phyloP scores from a whole-genome alignment of 2,888 invertebrate genomes.

The Chaitophorus viminalis region DNA sequence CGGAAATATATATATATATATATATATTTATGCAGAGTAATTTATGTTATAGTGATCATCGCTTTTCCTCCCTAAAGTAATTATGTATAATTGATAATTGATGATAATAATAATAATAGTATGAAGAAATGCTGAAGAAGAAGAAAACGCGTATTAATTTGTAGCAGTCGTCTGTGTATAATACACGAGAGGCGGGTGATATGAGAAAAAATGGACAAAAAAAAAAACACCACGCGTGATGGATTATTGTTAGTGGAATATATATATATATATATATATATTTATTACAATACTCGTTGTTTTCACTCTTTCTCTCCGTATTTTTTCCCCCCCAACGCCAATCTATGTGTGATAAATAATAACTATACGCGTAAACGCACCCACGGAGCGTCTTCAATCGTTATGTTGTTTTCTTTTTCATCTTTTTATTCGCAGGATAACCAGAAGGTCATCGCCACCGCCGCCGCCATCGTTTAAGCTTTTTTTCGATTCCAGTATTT shows the following conservation, averaged over 20 bases:
- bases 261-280: too few relatives aligned
- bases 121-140: not conserved
- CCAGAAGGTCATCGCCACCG: conserved; percentile 13
- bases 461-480: not conserved
- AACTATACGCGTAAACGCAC: conserved; percentile 41
- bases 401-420: not conserved
- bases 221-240: conserved; percentile 34
- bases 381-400: conserved; percentile 1
- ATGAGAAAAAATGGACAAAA: not conserved
- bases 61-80: not conserved
- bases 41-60: not conserved
- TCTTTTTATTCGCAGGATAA: not conserved
- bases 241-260: conserved; percentile 46
- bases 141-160: not conserved
- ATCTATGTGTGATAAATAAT: conserved; percentile 51
- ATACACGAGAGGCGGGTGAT: not conserved
- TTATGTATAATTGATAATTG: too few relatives aligned
- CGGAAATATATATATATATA: too few relatives aligned
- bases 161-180: not conserved
- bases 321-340: not conserved
- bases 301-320: not conserved
- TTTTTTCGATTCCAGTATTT: conserved; percentile 7
- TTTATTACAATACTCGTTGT: conserved; percentile 29
- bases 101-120: too few relatives aligned
- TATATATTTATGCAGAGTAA: too few relatives aligned